phyloP scores from a whole-genome alignment of 2,113 vertebrate species.

The Motacilla tschutschensis region DNA sequence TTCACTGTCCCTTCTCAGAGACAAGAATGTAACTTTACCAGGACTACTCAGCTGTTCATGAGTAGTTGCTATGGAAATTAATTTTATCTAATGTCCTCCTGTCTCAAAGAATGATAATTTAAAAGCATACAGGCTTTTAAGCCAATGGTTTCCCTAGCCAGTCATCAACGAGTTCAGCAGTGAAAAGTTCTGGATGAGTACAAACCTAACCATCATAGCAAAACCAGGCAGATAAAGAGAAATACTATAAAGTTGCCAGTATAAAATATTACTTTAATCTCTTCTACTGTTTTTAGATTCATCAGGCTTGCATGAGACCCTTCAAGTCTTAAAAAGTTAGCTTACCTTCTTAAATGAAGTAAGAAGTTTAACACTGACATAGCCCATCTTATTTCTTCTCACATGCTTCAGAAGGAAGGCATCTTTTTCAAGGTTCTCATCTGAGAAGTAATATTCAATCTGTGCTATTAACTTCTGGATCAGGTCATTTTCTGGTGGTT shows the following conservation, averaged over 20 bases:
- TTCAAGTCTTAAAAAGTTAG: background rate
- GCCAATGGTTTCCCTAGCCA: background rate
- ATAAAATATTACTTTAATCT: background rate
- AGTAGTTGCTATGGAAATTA: background rate
- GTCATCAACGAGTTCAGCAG: rapidly evolving
- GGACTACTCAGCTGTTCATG: background rate
- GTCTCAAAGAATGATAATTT: background rate
- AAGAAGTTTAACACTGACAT: constrained; percentile 95
- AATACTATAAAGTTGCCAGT: background rate
- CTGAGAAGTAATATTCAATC: constrained; percentile 95
- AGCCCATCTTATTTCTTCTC: constrained; percentile 93
- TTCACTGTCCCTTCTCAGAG: background rate
- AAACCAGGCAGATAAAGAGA: background rate
- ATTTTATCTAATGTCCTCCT: background rate
- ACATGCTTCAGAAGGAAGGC: constrained; percentile 96
- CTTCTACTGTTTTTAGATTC: background rate
- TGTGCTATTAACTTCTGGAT: constrained; percentile 88
- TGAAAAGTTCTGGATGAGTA: background rate
- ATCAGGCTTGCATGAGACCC: background rate
- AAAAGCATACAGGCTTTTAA: background rate
- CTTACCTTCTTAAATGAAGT: constrained; percentile 98
- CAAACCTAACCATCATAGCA: background rate
- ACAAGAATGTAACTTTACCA: background rate
- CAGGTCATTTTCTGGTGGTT: constrained; percentile 86
- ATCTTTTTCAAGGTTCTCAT: constrained; percentile 95